phyloP scores from a whole-genome alignment of 2,888 invertebrate genomes.

The Oxystoma pomonae region DNA sequence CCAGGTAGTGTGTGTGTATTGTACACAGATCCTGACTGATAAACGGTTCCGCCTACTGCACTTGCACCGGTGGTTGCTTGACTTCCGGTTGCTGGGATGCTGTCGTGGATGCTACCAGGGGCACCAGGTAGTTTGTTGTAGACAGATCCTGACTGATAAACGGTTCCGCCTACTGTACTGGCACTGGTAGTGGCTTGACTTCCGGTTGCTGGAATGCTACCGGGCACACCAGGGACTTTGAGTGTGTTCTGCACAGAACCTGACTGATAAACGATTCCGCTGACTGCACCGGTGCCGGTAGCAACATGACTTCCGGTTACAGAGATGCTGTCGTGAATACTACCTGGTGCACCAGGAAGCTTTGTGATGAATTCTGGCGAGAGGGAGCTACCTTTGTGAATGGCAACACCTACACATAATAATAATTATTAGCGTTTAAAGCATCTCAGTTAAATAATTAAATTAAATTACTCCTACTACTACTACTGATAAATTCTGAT shows the following conservation, averaged over 20 bases:
- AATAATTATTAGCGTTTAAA: too few species aligned
- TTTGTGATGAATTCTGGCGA: conserved; percentile 16
- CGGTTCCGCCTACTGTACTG: background rate
- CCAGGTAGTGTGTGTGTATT: background rate
- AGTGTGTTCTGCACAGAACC: too few species aligned
- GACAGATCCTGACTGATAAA: background rate
- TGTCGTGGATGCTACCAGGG: conserved; percentile 1
- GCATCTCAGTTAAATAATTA: too few species aligned
- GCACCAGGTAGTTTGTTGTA: background rate
- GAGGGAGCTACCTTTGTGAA: background rate
- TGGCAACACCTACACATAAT: background rate
- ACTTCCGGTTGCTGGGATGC: background rate
- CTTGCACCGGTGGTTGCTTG: background rate
- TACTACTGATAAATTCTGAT: too few species aligned
- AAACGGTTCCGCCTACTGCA: background rate
- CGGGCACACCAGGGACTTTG: background rate
- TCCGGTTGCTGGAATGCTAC: background rate
- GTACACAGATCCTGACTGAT: background rate
- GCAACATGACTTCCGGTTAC: background rate
- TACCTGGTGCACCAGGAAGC: conserved; percentile 27
- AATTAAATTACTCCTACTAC: too few species aligned
- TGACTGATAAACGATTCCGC: background rate
- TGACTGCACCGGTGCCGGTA: background rate
- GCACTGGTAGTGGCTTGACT: background rate
- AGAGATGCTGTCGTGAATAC: conserved; percentile 22